These are phyloP conservation scores for Drosophila kanekoi DNA, from an alignment of 2,888 invertebrate genomes.

Conservation along the genomic window DNA sequence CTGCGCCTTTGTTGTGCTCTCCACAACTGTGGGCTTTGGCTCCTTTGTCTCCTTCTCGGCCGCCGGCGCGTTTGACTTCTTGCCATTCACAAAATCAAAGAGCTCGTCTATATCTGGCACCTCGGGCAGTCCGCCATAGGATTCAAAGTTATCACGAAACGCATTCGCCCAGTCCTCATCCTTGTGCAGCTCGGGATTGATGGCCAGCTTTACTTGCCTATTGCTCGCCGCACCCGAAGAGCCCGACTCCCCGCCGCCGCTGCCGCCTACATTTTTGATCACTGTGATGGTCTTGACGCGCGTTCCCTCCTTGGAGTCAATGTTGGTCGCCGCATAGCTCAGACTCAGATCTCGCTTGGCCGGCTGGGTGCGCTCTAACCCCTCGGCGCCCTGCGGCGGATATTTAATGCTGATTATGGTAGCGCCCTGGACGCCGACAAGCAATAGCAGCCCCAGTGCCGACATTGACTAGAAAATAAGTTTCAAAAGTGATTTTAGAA, in stretches of 20 bases:
- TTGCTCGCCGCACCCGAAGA: constrained; percentile 33
- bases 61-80: constrained; percentile 47
- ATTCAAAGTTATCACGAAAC: constrained; percentile 84
- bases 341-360: constrained; percentile 83
- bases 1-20: constrained; percentile 36
- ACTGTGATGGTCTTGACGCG: constrained; percentile 85
- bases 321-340: constrained; percentile 84
- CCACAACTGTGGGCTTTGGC: constrained; percentile 17
- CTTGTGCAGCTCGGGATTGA: constrained; percentile 82
- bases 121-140: constrained; percentile 82
- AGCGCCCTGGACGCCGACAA: constrained; percentile 71
- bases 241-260: constrained; percentile 52
- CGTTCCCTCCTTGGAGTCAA: constrained; percentile 84
- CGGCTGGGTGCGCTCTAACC: constrained; percentile 60
- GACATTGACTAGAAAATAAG: constrained; percentile 56
- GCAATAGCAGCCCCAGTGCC: constrained; percentile 59
- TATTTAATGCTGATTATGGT: constrained; percentile 78
- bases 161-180: constrained; percentile 83
- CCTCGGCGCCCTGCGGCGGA: constrained; percentile 49
- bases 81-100: constrained; percentile 82
- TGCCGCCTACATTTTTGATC: constrained; percentile 82
- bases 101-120: constrained; percentile 84
- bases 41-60: constrained; percentile 41
- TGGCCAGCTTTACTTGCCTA: constrained; percentile 71
- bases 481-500: neutral